phyloP scores from a whole-genome alignment of 2,888 invertebrate species.

The Thecophora atra region DNA sequence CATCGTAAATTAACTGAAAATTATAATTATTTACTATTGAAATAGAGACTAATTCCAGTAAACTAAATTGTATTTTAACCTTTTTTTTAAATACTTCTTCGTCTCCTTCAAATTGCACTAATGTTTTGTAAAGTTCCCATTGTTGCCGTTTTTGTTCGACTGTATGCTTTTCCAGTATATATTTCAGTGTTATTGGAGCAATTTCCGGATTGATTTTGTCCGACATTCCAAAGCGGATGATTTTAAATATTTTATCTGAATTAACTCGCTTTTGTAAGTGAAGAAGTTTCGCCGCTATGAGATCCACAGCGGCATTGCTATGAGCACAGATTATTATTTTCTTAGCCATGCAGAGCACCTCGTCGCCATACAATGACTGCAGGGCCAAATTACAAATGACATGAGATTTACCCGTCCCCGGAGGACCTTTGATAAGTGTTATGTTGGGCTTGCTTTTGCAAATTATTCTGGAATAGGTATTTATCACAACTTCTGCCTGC shows the following conservation, averaged over 20 bases:
- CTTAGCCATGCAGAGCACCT: conserved; percentile 64
- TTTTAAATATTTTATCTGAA: conserved; percentile 67
- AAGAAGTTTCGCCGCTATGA: conserved; percentile 74
- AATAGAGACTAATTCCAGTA: neutral
- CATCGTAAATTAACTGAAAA: neutral
- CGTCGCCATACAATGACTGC: conserved; percentile 71
- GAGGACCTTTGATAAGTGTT: conserved; percentile 85
- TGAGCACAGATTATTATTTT: conserved; percentile 84
- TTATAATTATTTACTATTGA: neutral
- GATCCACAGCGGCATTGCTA: conserved; percentile 88
- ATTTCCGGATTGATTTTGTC: conserved; percentile 72
- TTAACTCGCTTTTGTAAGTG: conserved; percentile 68
- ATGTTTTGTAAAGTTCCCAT: conserved; percentile 33
- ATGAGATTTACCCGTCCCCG: conserved; percentile 87
- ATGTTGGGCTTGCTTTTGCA: conserved; percentile 70
- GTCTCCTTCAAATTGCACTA: conserved; percentile 70
- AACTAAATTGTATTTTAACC: conserved; percentile 39
- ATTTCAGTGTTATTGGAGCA: conserved; percentile 68
- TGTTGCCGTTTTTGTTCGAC: conserved; percentile 45
- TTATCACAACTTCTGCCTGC: conserved; percentile 73
- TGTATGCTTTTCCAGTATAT: conserved; percentile 45
- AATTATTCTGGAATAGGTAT: conserved; percentile 67
- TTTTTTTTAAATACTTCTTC: conserved; percentile 55
- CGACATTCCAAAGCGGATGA: conserved; percentile 75
- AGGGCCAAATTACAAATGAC: conserved; percentile 80